Conservation (phyloP, 2,888 invertebrate species). For the Tigriopus californicus region DNA sequence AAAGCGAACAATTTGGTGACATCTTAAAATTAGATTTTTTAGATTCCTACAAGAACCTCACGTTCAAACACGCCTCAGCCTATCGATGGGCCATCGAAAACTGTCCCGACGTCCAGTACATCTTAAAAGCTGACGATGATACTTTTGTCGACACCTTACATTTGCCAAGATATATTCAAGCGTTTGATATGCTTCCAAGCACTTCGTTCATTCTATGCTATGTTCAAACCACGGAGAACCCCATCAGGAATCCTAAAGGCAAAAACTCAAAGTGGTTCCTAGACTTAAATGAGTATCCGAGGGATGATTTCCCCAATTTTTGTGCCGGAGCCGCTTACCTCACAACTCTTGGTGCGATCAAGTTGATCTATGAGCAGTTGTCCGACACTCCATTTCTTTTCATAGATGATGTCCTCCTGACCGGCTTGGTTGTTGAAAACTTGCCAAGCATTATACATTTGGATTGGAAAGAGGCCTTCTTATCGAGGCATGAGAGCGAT, state of each 20-base stretch:
- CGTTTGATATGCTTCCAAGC: constrained; percentile 7
- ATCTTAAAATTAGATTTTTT: constrained; percentile 21
- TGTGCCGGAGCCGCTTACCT: constrained; percentile 25
- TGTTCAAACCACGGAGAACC: neutral
- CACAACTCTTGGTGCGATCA: constrained; percentile 21
- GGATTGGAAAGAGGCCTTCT: too few relatives aligned
- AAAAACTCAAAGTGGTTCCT: constrained; percentile 22
- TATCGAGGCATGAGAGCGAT: too few relatives aligned
- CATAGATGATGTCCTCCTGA: constrained; percentile 35
- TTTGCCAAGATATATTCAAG: constrained; percentile 16
- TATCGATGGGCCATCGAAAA: constrained; percentile 20
- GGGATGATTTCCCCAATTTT: constrained; percentile 22
- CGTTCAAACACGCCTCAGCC: constrained; percentile 20
- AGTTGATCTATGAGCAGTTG: constrained; percentile 24
- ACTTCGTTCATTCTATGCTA: too few relatives aligned
- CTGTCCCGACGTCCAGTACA: constrained; percentile 18
- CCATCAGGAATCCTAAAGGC: constrained; percentile 17
- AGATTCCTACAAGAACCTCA: constrained; percentile 21
- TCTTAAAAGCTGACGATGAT: constrained; percentile 23
- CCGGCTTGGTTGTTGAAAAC: constrained; percentile 24
- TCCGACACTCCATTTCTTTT: constrained; percentile 29
- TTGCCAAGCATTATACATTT: too few relatives aligned
- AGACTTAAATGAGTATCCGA: constrained; percentile 22
- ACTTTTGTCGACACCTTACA: constrained; percentile 21
- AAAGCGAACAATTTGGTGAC: constrained; percentile 18